These are phyloP conservation scores for Lithosia quadra DNA, from an alignment of 2,888 invertebrate genomes.

Conservation along the genomic window DNA sequence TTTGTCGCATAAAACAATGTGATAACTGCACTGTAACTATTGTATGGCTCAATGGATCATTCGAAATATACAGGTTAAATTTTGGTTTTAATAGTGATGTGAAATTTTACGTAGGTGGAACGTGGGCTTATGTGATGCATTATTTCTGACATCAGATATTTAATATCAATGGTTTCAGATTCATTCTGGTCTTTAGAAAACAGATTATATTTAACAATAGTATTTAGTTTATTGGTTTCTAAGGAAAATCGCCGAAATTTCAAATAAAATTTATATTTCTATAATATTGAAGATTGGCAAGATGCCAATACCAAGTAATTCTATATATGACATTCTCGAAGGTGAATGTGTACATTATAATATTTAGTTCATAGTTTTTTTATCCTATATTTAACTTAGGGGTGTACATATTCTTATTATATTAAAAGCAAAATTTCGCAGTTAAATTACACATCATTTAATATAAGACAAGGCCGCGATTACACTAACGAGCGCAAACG, in stretches of 20 bases:
- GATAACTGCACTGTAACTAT: constrained; percentile 54
- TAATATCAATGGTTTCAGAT: not conserved
- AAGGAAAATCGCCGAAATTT: no score
- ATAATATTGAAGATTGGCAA: no score
- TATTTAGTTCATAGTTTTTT: no score
- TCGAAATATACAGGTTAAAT: constrained; percentile 12
- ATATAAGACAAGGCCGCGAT: constrained; percentile 66
- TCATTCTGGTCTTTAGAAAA: not conserved
- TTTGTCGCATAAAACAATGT: constrained; percentile 75
- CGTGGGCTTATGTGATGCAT: not conserved
- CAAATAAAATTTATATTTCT: no score
- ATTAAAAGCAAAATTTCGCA: constrained; percentile 33
- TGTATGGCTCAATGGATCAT: constrained; percentile 56
- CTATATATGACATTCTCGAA: not conserved
- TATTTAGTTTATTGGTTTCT: not conserved
- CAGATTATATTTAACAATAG: not conserved
- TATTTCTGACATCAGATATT: not conserved
- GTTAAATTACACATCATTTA: constrained; percentile 66
- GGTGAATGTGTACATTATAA: no score
- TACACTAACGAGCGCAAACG: constrained; percentile 76
- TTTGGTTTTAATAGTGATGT: constrained; percentile 6
- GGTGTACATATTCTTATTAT: not conserved
- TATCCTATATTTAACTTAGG: not conserved
- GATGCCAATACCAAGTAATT: not conserved
- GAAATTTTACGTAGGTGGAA: constrained; percentile 11